Evolutionary conservation across 2,113 vertebrate genomes (phyloP).

Genomic region (Tichodroma muraria): DNA sequence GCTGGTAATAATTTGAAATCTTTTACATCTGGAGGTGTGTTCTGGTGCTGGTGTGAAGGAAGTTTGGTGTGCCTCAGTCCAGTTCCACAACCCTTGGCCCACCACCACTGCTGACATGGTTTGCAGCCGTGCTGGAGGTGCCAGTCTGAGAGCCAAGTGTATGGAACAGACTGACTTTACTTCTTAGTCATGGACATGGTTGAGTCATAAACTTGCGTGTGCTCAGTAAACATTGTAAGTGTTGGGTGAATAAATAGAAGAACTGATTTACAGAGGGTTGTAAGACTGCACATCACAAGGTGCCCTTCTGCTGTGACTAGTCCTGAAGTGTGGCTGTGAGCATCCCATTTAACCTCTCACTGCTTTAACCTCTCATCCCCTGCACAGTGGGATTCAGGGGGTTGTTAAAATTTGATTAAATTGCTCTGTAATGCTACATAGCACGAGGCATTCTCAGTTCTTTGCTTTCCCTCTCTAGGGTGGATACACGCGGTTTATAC

Average conservation of each 20-base stretch:
- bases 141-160: neutral
- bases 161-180: neutral
- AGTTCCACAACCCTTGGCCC: neutral
- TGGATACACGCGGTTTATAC: conserved; percentile 99
- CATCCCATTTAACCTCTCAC: neutral
- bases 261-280: neutral
- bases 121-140: neutral
- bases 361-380: neutral
- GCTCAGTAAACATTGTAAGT: conserved; percentile 9
- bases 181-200: conserved; percentile 19
- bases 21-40: neutral
- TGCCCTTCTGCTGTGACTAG: neutral
- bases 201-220: conserved; percentile 30
- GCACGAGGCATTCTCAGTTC: conserved; percentile 27
- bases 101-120: neutral
- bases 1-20: neutral
- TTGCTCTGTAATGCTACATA: neutral
- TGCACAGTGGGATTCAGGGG: neutral
- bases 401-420: neutral
- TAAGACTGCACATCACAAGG: neutral
- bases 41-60: neutral
- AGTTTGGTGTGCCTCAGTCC: neutral
- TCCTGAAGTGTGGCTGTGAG: neutral
- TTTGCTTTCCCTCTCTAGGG: conserved; percentile 70
- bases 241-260: conserved; percentile 10